Base-by-base conservation (phyloP, 2,113 vertebrate species). In the Neotoma lepida region DNA sequence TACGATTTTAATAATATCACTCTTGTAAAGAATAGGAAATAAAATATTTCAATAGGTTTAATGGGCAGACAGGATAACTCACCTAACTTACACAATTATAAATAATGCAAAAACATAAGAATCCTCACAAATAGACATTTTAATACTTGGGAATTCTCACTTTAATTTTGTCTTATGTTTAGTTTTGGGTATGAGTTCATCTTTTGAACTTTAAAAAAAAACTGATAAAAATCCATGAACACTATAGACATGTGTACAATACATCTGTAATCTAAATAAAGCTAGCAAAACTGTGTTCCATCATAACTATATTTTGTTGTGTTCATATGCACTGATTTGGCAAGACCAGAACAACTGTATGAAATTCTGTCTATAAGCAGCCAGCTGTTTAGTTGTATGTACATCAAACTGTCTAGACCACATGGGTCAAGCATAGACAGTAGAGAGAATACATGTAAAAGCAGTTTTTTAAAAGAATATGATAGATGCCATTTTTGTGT, bases 151-250 rank as follows among this genome's bases (percentile, higher is more conserved):
- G 89, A 86, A 68, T 78, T 2, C 7, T 92, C 51, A 90, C 2
- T 91, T 93, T 58, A 88, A 56, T 90, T 87, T 94, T 68, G 7
- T 7, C 46, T 70, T 33, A 14, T 41, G 66, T 94, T 85, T 41
- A 9, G 35, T 71, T 49, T 61, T 18, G 28, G 90, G 78, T 76
- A 80, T 61, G 39, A 9, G 33, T 0, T 78, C 7, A 28, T 82
- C 7, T 15, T 93, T 91, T 80, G 18, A 80, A 92, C 88, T n/a
- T 78, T 58, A 74, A 56, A 35, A 80, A 61, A n/a, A 89, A 49
- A 44, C 10, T 64, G 71, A 10, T 51, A 92, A 70, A 89, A 77
- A 28, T 4, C 17, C 44, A 66, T 39, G 6, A 88, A 90, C 85
- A 39, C 24, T 92, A 26, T 46, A 51, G 41, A 58, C 5, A 39